Evolutionary conservation across 2,797 vertebrate species (phyloP), one percentile per base, ranked within the genome.

Genomic region (Hirundo rustica): DNA sequence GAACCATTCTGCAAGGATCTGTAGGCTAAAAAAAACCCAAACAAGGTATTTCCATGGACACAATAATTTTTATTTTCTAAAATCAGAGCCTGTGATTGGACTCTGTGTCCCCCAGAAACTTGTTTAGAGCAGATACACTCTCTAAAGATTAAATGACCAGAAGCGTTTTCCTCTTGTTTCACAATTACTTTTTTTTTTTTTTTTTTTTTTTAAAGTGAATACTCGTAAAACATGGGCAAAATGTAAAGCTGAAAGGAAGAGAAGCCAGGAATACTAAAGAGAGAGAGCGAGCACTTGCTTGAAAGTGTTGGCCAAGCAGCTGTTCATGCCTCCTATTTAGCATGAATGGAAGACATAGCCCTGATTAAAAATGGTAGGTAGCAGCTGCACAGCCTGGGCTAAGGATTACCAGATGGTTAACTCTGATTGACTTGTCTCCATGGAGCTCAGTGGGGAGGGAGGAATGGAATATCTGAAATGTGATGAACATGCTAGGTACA

Each of bases 341-440:
- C 96, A 96, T 97, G 97, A 96, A 97, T 96, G 96, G 95, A 96
- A 96, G 94, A 97, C 95, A 96, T 95, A 96, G 93, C 94, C 82
- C 89, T 97, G 97, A 97, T 97, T 97, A 96, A 96, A 97, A 97
- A 96, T 96, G 85, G 94, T 96, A 96, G 95, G 95, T 92, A 98
- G 97, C 97, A 98, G 98, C 97, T 98, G 98, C 96, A 97, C 94
- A 92, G 94, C 96, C 97, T 97, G 96, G 95, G 96, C 97, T 97
- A 97, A 98, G 96, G 96, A 96, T 94, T 96, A 95, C 97, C 98
- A 98, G 97, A 98, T 98, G 98, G 98, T 96, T 96, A 97, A 85
- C 95, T 97, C 95, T 96, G 94, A 97, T 97, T 97, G 97, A 97
- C 97, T 97, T 96, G 97, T 97, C 97, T 98, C 97, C 97, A 97